Evolutionary conservation across 2,888 invertebrate species (phyloP).

Genomic region (Deroplatys truncata): DNA sequence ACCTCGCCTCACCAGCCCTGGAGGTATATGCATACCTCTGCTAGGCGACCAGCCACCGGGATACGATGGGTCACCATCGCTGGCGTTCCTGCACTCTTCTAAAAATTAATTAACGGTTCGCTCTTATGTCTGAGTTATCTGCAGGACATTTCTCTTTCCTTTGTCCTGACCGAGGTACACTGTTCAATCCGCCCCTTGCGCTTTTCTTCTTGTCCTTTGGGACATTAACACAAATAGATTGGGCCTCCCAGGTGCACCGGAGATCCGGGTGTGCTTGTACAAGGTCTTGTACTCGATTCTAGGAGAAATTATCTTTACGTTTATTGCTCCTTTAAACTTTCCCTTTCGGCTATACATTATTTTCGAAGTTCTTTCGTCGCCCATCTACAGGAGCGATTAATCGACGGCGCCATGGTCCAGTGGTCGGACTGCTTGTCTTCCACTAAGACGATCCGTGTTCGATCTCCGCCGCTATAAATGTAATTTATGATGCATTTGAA

Average conservation of each 20-base stretch:
- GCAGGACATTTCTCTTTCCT: neutral
- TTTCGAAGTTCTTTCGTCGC: too few relatives aligned
- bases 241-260: neutral
- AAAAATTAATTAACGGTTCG: neutral
- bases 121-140: neutral
- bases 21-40: neutral
- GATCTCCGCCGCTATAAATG: neutral
- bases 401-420: neutral
- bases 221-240: neutral
- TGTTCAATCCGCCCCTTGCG: neutral
- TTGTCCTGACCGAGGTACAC: neutral
- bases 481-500: too few relatives aligned
- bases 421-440: neutral
- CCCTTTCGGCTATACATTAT: too few relatives aligned
- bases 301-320: neutral
- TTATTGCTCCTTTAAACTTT: too few relatives aligned
- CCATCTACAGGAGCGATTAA: too few relatives aligned
- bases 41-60: neutral
- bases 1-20: neutral
- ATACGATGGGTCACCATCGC: too few relatives aligned
- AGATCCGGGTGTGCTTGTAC: neutral
- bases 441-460: neutral
- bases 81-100: neutral
- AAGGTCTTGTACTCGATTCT: neutral
- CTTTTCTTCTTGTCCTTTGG: neutral